Base-by-base conservation (phyloP, 2,888 invertebrate genomes). In the Tyria jacobaeae region DNA sequence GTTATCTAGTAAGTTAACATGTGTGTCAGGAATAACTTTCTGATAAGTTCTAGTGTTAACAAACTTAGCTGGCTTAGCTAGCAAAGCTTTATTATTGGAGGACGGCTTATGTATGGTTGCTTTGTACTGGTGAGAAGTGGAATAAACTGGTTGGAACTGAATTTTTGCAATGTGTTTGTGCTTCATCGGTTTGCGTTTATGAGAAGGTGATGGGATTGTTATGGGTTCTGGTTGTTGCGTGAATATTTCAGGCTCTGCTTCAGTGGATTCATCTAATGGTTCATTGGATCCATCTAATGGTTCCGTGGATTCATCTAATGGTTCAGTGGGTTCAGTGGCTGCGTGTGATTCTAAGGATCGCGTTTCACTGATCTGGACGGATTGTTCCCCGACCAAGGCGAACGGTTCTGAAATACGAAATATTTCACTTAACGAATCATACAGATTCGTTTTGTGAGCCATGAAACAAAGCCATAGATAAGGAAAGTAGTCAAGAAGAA, bases 351-450 rank as follows among this genome's bases (percentile, higher is more conserved):
- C 74, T 70, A 80, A 73, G 66, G 72, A 72, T 80, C 64, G 73
- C 25, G 75, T 77, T 76, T 74, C 78, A 71, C 75, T 83, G 80
- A 75, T 65, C 77, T 76, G 74, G 62, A 70, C 68, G 50, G 73
- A 70, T 47, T 64, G 74, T 56, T 74, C 78, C 70, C 76, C 83
- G 70, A 70, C 72, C 66, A 81, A 72, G 73, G 76, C 73, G 79
- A 78, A 73, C 76, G 78, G 70, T 67, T 87, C 90, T 90, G 90
- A 84, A 90, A 90, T 81, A 79, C 78, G 84, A 89, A 88, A 87
- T 61, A 79, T 70, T 82, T 79, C 82, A 81, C 86, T 88, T 85
- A 73, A 85, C 84, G 88, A 88, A 89, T 82, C 86, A 9, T 62
- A 59, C 68, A 51, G 83, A 88, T 85, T 84, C 84, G 83, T 81